Base-by-base conservation (phyloP, 1,140 invertebrate genomes). In the Heliconius hermathena region DNA sequence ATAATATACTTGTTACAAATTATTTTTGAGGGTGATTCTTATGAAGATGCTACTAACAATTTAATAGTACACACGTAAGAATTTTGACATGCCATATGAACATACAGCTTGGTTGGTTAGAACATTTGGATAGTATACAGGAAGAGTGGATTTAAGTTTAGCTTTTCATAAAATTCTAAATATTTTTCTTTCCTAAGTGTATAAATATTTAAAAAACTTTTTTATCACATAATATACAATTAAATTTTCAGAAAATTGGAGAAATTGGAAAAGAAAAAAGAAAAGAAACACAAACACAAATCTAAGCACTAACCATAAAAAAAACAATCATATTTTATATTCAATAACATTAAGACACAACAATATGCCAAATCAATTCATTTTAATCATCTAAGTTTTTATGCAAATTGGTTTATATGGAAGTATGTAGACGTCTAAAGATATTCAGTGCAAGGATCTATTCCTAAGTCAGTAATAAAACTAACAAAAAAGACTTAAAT, bases 191-290 rank as follows among this genome's bases (percentile, higher is more conserved):
- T 52, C 49, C 49, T 1, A 20, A 52, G 18, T 46, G 41, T 46
- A 4, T 46, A 16, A 46, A 16, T 46, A 46, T 46, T 0, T 52
- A 20, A 52, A 52, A 52, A 52, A 41, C 18, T 20, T 52, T 52
- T 52, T 52, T 20, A 8, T 20, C 1, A 20, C 1, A 11, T n/a
- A n/a, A n/a, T 46, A 46, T 13, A 52, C 16, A 57, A 57, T n/a
- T 22, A 22, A 80, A 84, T 85, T 92, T 95, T 77, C 89, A 97
- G 97, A 82, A 97, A 97, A 95, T 90, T 98, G 38, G 96, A 97
- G 82, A 97, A 97, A 93, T 93, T 98, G 49, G 97, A 98, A 83
- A 97, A 96, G 81, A 93, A 95, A 82, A 96, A 96, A 82, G 95
- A 96, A 49, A 95, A 95, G 75, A 95, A 95, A 85, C 91, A 94